phyloP scores from a whole-genome alignment of 2,888 invertebrate species.

The Macrosoma leucophasiata region DNA sequence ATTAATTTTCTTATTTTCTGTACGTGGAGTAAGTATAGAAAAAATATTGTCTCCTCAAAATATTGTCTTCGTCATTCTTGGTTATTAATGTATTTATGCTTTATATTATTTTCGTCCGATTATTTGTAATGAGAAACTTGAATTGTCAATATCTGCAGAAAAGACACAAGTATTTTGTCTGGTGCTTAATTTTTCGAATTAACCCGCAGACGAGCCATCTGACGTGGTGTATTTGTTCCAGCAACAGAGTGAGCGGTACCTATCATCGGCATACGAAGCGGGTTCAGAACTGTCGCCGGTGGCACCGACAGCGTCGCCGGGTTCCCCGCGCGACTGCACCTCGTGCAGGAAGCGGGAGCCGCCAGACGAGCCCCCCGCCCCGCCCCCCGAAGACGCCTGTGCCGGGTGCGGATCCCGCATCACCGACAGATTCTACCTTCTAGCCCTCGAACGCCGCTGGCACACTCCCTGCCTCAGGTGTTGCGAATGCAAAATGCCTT shows the following conservation, averaged over 20 bases:
- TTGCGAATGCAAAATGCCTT: conserved; percentile 90
- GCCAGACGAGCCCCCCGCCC: conserved; percentile 61
- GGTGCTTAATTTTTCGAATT: too few species aligned
- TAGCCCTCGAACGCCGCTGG: conserved; percentile 95
- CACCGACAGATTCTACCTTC: conserved; percentile 91
- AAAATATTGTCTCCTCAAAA: too few species aligned
- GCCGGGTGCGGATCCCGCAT: conserved; percentile 93
- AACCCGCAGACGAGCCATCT: too few species aligned
- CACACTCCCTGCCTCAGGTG: conserved; percentile 94
- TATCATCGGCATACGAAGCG: conserved; percentile 81
- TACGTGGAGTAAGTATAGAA: too few species aligned
- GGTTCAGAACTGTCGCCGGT: conserved; percentile 84
- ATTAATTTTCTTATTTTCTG: too few species aligned
- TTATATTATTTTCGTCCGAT: too few species aligned
- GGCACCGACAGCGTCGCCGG: conserved; percentile 80
- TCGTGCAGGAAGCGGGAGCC: conserved; percentile 76
- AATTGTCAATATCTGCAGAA: too few species aligned
- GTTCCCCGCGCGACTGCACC: conserved; percentile 76
- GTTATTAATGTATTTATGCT: too few species aligned
- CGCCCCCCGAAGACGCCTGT: conserved; percentile 78
- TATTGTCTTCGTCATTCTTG: too few species aligned
- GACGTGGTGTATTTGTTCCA: conserved; percentile 46
- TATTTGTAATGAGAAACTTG: too few species aligned
- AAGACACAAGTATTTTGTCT: too few species aligned
- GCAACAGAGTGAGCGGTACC: conserved; percentile 83